These are phyloP conservation scores for Fulmarus glacialis DNA, from an alignment of 2,113 vertebrate genomes.

Conservation along the genomic window DNA sequence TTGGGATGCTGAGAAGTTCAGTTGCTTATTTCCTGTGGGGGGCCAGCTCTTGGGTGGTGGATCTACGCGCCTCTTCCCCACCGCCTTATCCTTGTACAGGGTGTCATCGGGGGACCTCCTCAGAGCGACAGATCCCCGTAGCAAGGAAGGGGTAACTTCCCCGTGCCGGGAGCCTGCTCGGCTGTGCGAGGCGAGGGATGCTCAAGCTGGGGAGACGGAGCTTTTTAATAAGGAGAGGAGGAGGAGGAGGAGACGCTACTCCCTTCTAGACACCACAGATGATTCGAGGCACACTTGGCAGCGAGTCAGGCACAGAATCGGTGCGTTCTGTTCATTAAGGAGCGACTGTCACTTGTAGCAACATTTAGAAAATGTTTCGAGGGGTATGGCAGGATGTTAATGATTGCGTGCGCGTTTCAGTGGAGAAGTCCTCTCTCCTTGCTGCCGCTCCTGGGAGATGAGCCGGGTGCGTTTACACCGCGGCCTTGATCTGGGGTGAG, in stretches of 20 bases:
- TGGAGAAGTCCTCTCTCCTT: neutral
- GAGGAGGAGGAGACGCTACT: slow-evolving; percentile 43
- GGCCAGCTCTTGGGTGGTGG: neutral
- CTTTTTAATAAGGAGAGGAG: slow-evolving; percentile 18
- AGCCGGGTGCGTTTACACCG: accelerated
- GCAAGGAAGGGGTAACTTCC: neutral
- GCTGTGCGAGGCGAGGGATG: neutral
- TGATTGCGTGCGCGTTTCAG: neutral
- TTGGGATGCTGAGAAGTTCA: neutral
- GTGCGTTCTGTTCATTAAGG: slow-evolving; percentile 50
- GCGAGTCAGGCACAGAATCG: slow-evolving; percentile 25
- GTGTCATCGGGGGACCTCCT: accelerated
- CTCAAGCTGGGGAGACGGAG: slow-evolving; percentile 18
- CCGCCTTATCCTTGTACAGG: accelerated
- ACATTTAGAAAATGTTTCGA: neutral
- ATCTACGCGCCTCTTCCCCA: neutral
- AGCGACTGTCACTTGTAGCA: slow-evolving; percentile 42
- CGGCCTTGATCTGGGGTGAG: accelerated
- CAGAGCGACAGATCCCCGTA: accelerated
- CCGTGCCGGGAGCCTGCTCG: accelerated
- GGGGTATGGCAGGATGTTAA: slow-evolving; percentile 6
- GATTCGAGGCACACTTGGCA: slow-evolving; percentile 58
- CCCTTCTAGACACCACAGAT: slow-evolving; percentile 64
- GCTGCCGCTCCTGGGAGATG: neutral
- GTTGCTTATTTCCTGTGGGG: accelerated